Conservation (phyloP, 2,888 invertebrate genomes). For the Parapristionchus giblindavisi region DNA sequence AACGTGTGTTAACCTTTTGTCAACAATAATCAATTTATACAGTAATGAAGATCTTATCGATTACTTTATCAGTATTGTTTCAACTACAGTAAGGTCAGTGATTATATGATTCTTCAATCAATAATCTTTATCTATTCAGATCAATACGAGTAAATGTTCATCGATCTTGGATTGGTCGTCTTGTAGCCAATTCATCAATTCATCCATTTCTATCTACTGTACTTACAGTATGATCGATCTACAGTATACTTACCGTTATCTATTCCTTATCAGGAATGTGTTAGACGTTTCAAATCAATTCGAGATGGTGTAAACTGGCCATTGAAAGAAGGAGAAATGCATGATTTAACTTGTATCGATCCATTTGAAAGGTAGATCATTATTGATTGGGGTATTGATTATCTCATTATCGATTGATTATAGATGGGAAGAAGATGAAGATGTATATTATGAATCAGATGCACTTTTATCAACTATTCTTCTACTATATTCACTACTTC, state of each 20-base stretch:
- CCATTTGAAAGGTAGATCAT: conserved; percentile 25
- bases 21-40: background rate
- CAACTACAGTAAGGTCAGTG: conserved; percentile 4
- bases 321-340: background rate
- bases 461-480: conserved; percentile 11
- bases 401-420: background rate
- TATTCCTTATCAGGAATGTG: background rate
- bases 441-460: conserved; percentile 16
- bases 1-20: conserved; percentile 9
- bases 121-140: background rate
- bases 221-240: background rate
- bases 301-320: conserved; percentile 3
- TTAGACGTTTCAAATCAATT: background rate
- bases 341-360: conserved; percentile 32
- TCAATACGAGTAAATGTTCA: conserved; percentile 15
- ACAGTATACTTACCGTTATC: background rate
- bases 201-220: background rate
- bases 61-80: background rate
- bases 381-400: background rate
- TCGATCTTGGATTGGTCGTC: conserved; percentile 27
- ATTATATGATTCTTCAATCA: background rate
- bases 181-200: background rate
- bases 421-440: conserved; percentile 32
- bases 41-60: background rate
- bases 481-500: background rate